Base-by-base conservation (phyloP, 1,140 invertebrate genomes). In the Frieseomelitta varia region DNA sequence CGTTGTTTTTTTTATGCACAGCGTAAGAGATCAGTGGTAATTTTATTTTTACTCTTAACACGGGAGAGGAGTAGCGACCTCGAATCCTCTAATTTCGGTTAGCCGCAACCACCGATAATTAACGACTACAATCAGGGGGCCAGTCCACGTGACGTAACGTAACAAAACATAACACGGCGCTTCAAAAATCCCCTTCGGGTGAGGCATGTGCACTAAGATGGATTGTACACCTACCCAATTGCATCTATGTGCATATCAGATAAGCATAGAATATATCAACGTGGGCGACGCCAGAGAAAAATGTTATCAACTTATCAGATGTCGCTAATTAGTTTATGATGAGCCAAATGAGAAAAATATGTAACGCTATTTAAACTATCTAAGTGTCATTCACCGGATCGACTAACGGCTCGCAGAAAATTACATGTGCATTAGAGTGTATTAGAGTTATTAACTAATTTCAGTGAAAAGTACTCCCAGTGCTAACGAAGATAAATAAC, bases 81-180 rank as follows among this genome's bases (percentile, higher is more conserved):
- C 79, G 76, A 72, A 85, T 91, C 90, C 90, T 91, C 75, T 90
- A 90, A 91, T 91, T 90, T 91, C 34, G 65, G 53, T 75, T 39
- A 67, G 77, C 88, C 76, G 89, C 81, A 67, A 63, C 68, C 81
- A 78, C 74, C 71, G 86, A 89, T 91, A 91, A 91, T 91, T 91
- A 91, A 87, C 87, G 81, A 90, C 87, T 76, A 82, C 85, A 88
- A 90, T 90, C 84, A 91, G 68, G 65, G 78, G 81, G 75, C 87
- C 63, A 87, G 81, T 81, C 30, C 68, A 80, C 58, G 78, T 87
- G 85, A 85, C 79, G 85, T 69, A 83, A 87, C 80, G 68, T 85
- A 89, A 90, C 76, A 77, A 83, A 90, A 87, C 76, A 86, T 90
- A 88, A 86, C 81, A 51, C 65, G 56, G 85, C 68, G 84, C 63